These are phyloP conservation scores for Verasper variegatus DNA, from an alignment of 2,113 vertebrate species.

Conservation along the genomic window DNA sequence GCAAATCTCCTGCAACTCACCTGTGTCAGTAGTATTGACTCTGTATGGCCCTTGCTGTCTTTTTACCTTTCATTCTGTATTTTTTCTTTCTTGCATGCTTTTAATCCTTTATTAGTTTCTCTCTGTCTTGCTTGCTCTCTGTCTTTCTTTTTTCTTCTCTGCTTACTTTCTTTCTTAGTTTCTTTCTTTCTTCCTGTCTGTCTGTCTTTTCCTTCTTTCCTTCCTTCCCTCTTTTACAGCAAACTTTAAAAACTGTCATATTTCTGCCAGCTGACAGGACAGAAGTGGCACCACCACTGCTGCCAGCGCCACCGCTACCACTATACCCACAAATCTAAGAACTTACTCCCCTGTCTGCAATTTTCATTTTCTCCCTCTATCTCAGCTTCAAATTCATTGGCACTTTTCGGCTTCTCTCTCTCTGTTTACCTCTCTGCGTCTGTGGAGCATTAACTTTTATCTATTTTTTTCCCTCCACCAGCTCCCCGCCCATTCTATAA, in stretches of 20 bases:
- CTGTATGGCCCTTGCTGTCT: neutral
- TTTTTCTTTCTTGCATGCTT: too few species aligned
- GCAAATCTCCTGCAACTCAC: too few species aligned
- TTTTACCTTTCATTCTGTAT: neutral
- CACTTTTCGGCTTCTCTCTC: conserved; percentile 2
- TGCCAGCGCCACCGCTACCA: neutral
- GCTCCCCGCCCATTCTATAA: conserved; percentile 37
- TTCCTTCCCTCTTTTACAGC: neutral
- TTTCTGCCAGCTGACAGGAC: neutral
- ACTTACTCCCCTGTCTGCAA: conserved; percentile 10
- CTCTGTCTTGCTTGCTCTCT: too few species aligned
- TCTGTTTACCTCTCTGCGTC: conserved; percentile 57
- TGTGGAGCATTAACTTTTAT: conserved; percentile 58
- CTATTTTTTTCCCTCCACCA: conserved; percentile 11
- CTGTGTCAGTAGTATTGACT: too few species aligned
- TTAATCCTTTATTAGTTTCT: too few species aligned
- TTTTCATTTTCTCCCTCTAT: conserved; percentile 14
- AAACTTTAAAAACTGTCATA: neutral
- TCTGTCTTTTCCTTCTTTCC: neutral
- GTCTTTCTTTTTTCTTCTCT: too few species aligned
- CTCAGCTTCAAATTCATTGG: neutral
- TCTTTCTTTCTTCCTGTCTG: neutral
- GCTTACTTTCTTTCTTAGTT: too few species aligned
- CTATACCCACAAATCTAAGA: neutral
- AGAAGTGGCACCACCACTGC: neutral